Evolutionary conservation across 2,888 invertebrate species (phyloP).

Genomic region (Polyommatus icarus): DNA sequence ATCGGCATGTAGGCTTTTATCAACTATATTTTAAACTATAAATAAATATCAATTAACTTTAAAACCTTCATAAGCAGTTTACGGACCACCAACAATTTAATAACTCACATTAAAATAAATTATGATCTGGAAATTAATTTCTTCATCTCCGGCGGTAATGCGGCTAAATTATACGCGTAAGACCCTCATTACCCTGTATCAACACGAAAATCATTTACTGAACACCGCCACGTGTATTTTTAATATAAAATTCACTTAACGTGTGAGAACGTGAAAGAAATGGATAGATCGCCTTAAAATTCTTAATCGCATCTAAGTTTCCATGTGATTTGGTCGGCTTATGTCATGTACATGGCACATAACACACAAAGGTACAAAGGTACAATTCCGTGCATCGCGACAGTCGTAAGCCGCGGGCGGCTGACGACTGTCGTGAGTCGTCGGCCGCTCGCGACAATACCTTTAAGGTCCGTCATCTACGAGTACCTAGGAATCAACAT

Average conservation of each 20-base stretch:
- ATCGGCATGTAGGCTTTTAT: too few species aligned
- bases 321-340: too few species aligned
- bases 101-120: conserved; percentile 14
- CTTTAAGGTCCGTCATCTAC: too few species aligned
- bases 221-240: conserved; percentile 37
- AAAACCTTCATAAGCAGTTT: background rate
- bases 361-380: too few species aligned
- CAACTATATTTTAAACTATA: background rate
- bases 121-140: conserved; percentile 60
- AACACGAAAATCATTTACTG: conserved; percentile 48
- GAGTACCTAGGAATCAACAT: too few species aligned
- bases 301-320: too few species aligned
- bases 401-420: too few species aligned
- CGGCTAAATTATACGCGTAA: conserved; percentile 62
- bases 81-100: conserved; percentile 19
- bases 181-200: conserved; percentile 49
- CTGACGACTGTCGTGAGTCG: too few species aligned
- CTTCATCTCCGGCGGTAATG: conserved; percentile 68
- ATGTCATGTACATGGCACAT: too few species aligned
- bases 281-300: too few species aligned
- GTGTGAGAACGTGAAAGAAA: background rate
- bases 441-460: too few species aligned
- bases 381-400: too few species aligned
- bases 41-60: background rate
- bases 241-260: conserved; percentile 28